phyloP scores from a whole-genome alignment of 1,140 invertebrate genomes.

The Bombus pyrosoma region DNA sequence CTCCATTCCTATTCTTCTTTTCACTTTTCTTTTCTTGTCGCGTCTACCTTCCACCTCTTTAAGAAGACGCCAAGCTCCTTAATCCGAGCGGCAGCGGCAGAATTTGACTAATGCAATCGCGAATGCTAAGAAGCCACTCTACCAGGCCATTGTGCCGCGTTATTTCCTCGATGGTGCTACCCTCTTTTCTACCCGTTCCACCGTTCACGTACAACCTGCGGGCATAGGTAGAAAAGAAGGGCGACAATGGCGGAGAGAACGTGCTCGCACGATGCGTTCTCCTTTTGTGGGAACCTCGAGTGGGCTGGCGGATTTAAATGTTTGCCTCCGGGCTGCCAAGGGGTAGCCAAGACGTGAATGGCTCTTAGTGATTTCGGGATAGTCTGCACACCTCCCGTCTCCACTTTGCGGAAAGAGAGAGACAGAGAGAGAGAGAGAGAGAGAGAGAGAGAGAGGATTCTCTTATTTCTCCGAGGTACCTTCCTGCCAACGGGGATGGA shows the following conservation, averaged over 20 bases:
- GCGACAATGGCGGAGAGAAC: constrained; percentile 25
- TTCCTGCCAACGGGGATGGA: neutral
- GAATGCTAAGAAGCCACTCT: constrained; percentile 78
- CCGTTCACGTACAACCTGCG: neutral
- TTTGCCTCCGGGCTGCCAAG: constrained; percentile 32
- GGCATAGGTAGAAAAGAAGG: constrained; percentile 39
- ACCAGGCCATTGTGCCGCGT: constrained; percentile 64
- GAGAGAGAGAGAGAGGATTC: neutral
- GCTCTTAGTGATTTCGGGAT: constrained; percentile 32
- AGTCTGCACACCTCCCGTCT: neutral
- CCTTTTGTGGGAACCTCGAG: constrained; percentile 12
- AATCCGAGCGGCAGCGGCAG: constrained; percentile 42
- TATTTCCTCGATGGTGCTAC: constrained; percentile 55
- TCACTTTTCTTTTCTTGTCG: neutral
- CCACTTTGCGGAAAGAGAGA: neutral
- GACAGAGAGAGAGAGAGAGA: neutral
- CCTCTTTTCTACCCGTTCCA: neutral
- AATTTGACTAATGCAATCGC: constrained; percentile 78
- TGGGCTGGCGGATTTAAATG: constrained; percentile 46
- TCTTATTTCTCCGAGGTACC: neutral
- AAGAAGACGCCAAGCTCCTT: neutral
- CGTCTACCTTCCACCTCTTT: neutral
- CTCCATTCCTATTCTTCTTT: neutral
- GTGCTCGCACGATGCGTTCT: constrained; percentile 37
- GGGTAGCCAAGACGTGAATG: constrained; percentile 29